Evolutionary conservation across 2,888 invertebrate species (phyloP).

Genomic region (Erebia ligea): DNA sequence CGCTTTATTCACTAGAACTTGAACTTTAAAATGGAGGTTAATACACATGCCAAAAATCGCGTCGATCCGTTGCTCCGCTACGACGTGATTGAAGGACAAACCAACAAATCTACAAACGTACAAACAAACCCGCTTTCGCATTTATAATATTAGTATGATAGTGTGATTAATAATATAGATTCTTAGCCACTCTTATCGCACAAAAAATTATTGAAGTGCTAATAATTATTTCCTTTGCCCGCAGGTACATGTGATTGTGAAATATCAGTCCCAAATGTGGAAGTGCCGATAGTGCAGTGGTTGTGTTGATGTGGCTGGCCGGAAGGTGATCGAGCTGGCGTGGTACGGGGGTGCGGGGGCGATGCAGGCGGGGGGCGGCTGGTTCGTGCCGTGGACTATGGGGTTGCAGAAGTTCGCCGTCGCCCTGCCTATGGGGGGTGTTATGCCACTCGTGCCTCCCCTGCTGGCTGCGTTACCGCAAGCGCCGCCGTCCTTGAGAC

Average conservation of each 20-base stretch:
- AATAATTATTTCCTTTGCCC: conserved; percentile 48
- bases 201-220: background rate
- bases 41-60: too few relatives aligned
- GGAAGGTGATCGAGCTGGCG: conserved; percentile 75
- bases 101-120: too few relatives aligned
- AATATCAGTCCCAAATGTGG: conserved; percentile 40
- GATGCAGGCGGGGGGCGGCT: conserved; percentile 78
- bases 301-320: conserved; percentile 66
- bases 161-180: too few relatives aligned
- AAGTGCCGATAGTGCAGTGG: conserved; percentile 54
- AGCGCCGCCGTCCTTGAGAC: conserved; percentile 67
- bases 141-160: too few relatives aligned
- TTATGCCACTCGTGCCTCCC: conserved; percentile 73
- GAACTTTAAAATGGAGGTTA: too few relatives aligned
- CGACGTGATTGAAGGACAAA: too few relatives aligned
- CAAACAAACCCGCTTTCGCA: too few relatives aligned
- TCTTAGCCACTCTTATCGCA: too few relatives aligned
- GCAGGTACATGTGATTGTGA: conserved; percentile 72
- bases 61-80: too few relatives aligned
- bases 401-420: conserved; percentile 79
- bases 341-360: conserved; percentile 80
- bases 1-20: too few relatives aligned
- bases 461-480: conserved; percentile 72
- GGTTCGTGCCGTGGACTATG: conserved; percentile 76
- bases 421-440: conserved; percentile 77